phyloP scores from a whole-genome alignment of 2,888 invertebrate species.

The Zele albiditarsus region DNA sequence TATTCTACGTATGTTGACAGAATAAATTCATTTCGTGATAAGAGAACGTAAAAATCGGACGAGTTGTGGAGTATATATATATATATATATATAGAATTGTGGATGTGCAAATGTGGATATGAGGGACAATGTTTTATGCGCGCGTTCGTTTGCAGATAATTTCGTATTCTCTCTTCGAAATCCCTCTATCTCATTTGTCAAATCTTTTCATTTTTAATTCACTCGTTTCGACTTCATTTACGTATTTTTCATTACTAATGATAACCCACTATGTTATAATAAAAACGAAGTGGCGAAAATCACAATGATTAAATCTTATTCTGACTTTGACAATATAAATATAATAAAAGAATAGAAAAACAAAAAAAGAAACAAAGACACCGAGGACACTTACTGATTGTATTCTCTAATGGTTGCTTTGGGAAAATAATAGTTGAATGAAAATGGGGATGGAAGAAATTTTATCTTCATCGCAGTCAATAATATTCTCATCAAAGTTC shows the following conservation, averaged over 20 bases:
- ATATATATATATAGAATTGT: no score
- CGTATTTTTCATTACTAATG: background rate
- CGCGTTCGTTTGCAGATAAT: background rate
- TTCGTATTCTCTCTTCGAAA: constrained; percentile 1
- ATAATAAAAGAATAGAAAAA: background rate
- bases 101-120: background rate
- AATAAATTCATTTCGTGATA: constrained; percentile 6
- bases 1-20: background rate
- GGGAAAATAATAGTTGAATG: no score
- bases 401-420: no score
- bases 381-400: no score
- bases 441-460: no score
- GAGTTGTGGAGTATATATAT: background rate
- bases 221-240: background rate
- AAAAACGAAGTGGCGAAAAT: background rate
- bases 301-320: background rate
- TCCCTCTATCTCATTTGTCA: background rate
- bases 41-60: background rate
- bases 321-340: background rate
- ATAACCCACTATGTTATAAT: no score
- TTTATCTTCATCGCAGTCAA: no score
- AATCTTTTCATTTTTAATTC: background rate
- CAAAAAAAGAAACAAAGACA: background rate
- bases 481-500: no score
- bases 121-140: background rate